Conservation (phyloP, 92 coral and sea anemone species). For the Actinernus sp. region DNA sequence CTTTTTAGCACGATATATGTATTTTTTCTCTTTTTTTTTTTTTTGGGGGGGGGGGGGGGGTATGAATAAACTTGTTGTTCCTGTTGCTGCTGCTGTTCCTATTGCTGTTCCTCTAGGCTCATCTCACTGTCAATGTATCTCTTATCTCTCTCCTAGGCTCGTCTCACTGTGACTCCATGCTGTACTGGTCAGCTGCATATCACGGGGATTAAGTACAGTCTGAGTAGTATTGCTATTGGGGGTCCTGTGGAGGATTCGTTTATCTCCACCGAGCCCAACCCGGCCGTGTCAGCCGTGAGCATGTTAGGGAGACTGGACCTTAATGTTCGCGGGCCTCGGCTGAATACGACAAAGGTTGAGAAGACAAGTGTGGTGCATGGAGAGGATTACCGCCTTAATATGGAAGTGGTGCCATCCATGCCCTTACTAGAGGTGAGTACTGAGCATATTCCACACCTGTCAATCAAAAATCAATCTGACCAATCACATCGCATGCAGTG, state of each 20-base stretch:
- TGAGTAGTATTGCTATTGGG: conserved; percentile 87
- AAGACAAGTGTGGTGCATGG: conserved; percentile 85
- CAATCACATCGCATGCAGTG: no score
- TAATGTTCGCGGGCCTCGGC: conserved; percentile 72
- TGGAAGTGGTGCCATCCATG: conserved; percentile 86
- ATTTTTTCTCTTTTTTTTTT: not conserved
- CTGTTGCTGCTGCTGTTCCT: no score
- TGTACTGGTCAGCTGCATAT: conserved; percentile 82
- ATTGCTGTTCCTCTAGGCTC: not conserved
- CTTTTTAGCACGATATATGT: not conserved
- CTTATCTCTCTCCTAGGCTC: conserved; percentile 58
- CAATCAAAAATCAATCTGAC: no score
- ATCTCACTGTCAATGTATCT: not conserved
- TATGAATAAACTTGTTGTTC: not conserved
- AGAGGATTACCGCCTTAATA: conserved; percentile 71
- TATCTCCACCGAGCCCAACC: conserved; percentile 58
- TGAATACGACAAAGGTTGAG: conserved; percentile 87
- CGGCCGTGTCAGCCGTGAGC: conserved; percentile 90
- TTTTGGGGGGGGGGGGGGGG: no score
- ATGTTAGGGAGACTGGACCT: conserved; percentile 87
- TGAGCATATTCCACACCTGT: not conserved
- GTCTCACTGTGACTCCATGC: conserved; percentile 72
- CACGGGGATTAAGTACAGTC: conserved; percentile 88
- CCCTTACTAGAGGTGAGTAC: conserved; percentile 81
- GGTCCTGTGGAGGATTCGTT: conserved; percentile 88